Evolutionary conservation across 2,797 vertebrate species (phyloP).

Genomic region (Cryptoblepharus egeriae): DNA sequence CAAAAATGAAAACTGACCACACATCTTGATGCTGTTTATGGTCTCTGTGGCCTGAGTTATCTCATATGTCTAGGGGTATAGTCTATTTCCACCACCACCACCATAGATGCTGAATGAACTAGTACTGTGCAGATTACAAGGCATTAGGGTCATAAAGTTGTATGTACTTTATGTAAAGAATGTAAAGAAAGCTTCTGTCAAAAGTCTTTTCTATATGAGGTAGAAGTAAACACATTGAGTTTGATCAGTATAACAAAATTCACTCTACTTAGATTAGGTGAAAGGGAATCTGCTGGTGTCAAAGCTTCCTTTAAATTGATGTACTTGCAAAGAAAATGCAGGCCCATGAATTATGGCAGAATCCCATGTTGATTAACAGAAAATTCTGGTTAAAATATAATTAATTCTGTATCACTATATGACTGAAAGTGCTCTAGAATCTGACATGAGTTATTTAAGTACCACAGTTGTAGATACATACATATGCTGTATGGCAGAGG

Average conservation of each 20-base stretch:
- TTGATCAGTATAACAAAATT: not conserved
- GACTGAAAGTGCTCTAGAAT: no score
- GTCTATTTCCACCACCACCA: not conserved
- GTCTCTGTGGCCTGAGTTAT: not conserved
- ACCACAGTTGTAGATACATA: no score
- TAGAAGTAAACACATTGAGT: constrained; percentile 29
- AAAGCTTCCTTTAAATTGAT: constrained; percentile 8
- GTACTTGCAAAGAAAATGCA: constrained; percentile 12
- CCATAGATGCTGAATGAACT: not conserved
- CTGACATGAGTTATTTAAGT: no score
- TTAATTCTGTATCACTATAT: no score
- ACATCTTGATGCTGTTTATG: not conserved
- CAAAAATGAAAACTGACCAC: no score
- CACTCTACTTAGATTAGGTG: not conserved
- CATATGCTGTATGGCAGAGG: no score
- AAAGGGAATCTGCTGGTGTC: not conserved
- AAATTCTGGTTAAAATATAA: constrained; percentile 16
- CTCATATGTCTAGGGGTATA: no score
- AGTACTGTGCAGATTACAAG: not conserved
- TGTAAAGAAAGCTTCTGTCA: not conserved
- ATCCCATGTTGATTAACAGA: not conserved
- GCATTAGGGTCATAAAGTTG: not conserved
- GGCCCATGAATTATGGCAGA: not conserved
- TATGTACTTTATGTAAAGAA: no score
- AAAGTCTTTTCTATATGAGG: constrained; percentile 5